Base-by-base conservation (phyloP, 2,797 vertebrate species). In the Hephaestus fuliginosus region DNA sequence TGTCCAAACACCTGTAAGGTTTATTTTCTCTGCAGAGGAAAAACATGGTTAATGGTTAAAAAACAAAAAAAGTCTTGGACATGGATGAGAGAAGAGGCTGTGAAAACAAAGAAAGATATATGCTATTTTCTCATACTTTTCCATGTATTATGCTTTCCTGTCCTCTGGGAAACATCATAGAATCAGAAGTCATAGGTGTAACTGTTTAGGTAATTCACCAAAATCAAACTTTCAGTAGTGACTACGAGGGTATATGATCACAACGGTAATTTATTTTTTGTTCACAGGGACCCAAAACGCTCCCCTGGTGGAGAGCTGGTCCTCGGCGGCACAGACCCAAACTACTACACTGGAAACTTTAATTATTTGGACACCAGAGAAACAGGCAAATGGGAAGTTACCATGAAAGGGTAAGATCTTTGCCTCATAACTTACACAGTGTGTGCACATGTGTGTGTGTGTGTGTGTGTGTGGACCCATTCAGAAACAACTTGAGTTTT, bases 241-340 rank as follows among this genome's bases (percentile, higher is more conserved):
- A 65, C 11, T 39, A 14, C n/a, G 7, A 75, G 12, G 49, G 68
- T 15, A 63, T 15, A 63, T 44, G n/a, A 33, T 33, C 11, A 63
- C 17, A 55, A 10, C 5, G 1, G 5, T 52, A 4, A 53, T 67
- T 57, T 36, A 28, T 56, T 75, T 12, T 2, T 30, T 46, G 13
- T 63, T 84, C 81, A 56, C 89, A 99, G 98, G 91, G 95, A 97
- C 2, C 84, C 96, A 51, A 87, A 95, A 62, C 90, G 93, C 75
- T 96, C 93, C 15, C 96, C 96, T 0, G 98, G 98, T 0, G 98
- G 98, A 63, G 97, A 99, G 86, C 92, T 99, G 64, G 95, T 99
- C 76, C 94, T 99, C 0, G 98, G 98, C 0, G 98, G 98, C 79
- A 97, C 96, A 0, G 98, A 99, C 86, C 96, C 97, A 2, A 93